Evolutionary conservation across 2,888 invertebrate species (phyloP).

Genomic region (Osmoderma eremita): DNA sequence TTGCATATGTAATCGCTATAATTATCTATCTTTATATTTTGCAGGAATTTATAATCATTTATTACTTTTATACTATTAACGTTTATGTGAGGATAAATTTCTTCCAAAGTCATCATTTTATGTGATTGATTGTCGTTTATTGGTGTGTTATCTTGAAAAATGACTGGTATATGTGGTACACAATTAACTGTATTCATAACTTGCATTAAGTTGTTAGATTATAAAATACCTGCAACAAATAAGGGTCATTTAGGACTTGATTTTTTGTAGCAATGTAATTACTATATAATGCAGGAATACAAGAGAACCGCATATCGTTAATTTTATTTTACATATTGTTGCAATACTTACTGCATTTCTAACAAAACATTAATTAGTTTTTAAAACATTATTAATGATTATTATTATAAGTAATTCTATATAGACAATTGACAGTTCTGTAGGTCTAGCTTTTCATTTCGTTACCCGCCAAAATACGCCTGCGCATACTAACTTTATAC

Average conservation of each 20-base stretch:
- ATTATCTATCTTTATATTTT: slow-evolving; percentile 21
- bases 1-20: slow-evolving; percentile 34
- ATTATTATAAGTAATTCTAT: slow-evolving; percentile 7
- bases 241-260: neutral
- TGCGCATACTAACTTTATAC: slow-evolving; percentile 42
- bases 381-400: slow-evolving; percentile 11
- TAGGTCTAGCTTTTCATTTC: slow-evolving; percentile 41
- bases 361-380: neutral
- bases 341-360: slow-evolving; percentile 9
- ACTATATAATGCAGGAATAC: neutral
- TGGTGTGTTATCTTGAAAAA: slow-evolving; percentile 9
- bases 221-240: slow-evolving; percentile 15
- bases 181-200: slow-evolving; percentile 23
- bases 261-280: slow-evolving; percentile 22
- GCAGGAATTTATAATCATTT: slow-evolving; percentile 19
- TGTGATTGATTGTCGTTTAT: slow-evolving; percentile 25
- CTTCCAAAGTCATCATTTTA: slow-evolving; percentile 27
- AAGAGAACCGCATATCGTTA: neutral
- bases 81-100: slow-evolving; percentile 28
- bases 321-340: slow-evolving; percentile 10
- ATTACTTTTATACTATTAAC: slow-evolving; percentile 36
- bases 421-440: slow-evolving; percentile 36
- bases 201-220: neutral
- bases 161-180: slow-evolving; percentile 23
- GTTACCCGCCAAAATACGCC: slow-evolving; percentile 48